phyloP scores from a whole-genome alignment of 2,113 vertebrate species.

The Morone chrysops region DNA sequence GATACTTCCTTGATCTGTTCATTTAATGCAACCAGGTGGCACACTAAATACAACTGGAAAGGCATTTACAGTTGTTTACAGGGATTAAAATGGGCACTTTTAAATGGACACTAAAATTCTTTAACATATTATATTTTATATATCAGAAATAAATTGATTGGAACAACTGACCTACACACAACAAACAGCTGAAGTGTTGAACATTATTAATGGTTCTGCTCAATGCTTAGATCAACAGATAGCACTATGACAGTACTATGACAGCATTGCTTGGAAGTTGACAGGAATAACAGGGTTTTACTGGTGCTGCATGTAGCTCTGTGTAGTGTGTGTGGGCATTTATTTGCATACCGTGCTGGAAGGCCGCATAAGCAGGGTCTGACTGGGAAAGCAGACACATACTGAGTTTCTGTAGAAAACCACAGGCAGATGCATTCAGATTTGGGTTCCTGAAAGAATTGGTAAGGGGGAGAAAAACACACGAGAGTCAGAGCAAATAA shows the following conservation, averaged over 20 bases:
- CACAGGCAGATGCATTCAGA: constrained; percentile 91
- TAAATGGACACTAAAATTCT: not conserved
- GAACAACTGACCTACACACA: not conserved
- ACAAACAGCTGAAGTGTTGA: not conserved
- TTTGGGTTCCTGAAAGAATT: constrained; percentile 84
- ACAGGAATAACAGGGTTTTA: constrained; percentile 27
- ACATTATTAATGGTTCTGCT: not conserved
- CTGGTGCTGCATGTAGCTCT: constrained; percentile 4
- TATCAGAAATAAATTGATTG: not conserved
- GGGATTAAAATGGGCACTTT: not conserved
- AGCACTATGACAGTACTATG: no score
- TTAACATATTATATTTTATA: no score
- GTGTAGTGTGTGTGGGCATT: not conserved
- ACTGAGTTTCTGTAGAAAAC: constrained; percentile 89
- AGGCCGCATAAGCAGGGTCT: constrained; percentile 66
- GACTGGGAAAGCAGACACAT: constrained; percentile 85
- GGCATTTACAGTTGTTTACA: not conserved
- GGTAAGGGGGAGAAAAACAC: constrained; percentile 37
- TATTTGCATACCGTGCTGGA: constrained; percentile 82
- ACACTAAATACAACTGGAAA: not conserved
- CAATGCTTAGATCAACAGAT: not conserved
- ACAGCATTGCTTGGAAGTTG: constrained; percentile 23
- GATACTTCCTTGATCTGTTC: not conserved
- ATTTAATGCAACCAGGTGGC: not conserved
- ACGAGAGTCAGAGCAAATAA: constrained; percentile 5